Percentiles rank a stretch among this genome's conserved stretches.
Conservation (phyloP, 2,797 vertebrate genomes). For the Onychomys torridus region DNA sequence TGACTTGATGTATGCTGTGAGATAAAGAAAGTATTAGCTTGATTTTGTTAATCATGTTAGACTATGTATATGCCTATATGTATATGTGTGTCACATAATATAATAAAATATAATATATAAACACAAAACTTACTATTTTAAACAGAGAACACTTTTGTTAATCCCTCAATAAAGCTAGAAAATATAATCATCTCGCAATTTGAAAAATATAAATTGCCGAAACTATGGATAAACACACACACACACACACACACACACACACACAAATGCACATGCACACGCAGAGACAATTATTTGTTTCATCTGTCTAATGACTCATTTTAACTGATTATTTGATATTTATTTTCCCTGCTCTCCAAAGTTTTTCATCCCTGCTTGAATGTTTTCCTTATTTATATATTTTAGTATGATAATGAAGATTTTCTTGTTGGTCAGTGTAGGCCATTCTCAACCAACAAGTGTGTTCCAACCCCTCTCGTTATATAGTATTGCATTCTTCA, state of each 20-base stretch:
- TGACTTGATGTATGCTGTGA: neutral
- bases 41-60: neutral
- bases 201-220: neutral
- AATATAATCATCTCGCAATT: neutral
- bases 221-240: neutral
- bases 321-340: neutral
- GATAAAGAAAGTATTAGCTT: neutral
- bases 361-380: neutral
- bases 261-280: neutral
- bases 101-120: neutral
- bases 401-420: neutral
- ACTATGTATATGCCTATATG: neutral
- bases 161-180: neutral
- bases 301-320: neutral
- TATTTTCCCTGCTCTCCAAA: neutral
- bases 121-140: neutral
- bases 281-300: neutral
- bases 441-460: neutral
- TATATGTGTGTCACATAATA: neutral
- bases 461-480: neutral
- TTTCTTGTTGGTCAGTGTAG: neutral
- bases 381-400: neutral
- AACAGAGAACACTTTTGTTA: neutral
- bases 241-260: neutral
- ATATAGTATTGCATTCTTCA: neutral